A percentile compares a stretch with the other conserved stretches of the same genome.
These are phyloP conservation scores for Aplysina aerophoba DNA, from an alignment of 37 sponge, comb jelly and placozoan species.

Conservation along the genomic window DNA sequence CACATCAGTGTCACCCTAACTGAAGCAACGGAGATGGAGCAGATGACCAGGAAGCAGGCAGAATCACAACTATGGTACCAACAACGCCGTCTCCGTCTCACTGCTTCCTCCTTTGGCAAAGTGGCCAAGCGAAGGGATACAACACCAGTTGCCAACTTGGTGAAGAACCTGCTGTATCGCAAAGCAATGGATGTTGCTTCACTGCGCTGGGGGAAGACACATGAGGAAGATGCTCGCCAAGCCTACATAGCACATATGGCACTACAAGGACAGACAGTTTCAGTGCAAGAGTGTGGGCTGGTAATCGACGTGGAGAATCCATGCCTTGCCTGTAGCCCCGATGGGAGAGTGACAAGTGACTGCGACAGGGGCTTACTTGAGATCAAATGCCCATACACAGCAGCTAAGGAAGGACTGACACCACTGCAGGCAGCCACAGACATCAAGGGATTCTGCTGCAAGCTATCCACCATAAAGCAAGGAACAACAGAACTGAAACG, in stretches of 20 bases:
- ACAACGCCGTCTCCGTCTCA: not conserved
- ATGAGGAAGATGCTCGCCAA: conserved; percentile 19
- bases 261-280: not conserved
- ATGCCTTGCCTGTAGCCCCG: not conserved
- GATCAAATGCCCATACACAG: too few relatives aligned
- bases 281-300: not conserved
- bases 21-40: not conserved
- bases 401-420: too few relatives aligned
- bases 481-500: too few relatives aligned
- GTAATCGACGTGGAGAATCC: not conserved
- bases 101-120: conserved; percentile 31
- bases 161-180: conserved; percentile 19
- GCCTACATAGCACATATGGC: not conserved
- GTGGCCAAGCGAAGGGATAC: conserved; percentile 32
- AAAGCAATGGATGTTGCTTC: not conserved
- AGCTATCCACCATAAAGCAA: too few relatives aligned
- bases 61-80: conserved; percentile 2
- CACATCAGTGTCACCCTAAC: not conserved
- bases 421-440: too few relatives aligned
- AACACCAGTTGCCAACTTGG: conserved; percentile 36
- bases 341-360: too few relatives aligned
- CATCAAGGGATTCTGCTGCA: too few relatives aligned
- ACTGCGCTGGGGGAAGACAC: not conserved
- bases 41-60: not conserved
- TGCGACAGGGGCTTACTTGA: too few relatives aligned